Conservation (phyloP, 2,797 vertebrate genomes). For the Erethizon dorsatum region DNA sequence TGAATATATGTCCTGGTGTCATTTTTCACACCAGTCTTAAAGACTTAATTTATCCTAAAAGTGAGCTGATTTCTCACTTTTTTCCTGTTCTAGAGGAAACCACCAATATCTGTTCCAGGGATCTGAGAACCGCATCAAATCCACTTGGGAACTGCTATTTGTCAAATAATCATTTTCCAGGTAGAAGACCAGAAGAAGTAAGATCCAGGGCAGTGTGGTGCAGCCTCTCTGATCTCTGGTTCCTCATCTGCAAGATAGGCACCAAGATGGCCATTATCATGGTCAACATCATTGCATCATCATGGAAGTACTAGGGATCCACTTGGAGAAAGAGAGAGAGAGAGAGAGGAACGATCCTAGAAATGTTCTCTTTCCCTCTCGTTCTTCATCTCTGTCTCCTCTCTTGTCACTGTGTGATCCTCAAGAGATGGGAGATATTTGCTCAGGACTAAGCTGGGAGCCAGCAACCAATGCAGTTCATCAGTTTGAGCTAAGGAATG, state of each 20-base stretch:
- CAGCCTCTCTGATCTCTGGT: not conserved
- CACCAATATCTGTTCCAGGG: conserved; percentile 81
- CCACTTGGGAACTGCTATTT: conserved; percentile 63
- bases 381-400: not conserved
- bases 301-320: not conserved
- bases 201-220: not conserved
- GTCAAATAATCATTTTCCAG: not conserved
- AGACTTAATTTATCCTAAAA: conserved; percentile 74
- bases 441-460: not conserved
- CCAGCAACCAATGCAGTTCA: not conserved
- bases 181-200: not conserved
- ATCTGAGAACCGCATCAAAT: conserved; percentile 77
- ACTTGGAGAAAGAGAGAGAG: not conserved
- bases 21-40: conserved; percentile 80
- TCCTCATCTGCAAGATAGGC: not conserved
- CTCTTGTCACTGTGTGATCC: not conserved
- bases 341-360: not conserved
- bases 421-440: not conserved
- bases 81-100: conserved; percentile 81
- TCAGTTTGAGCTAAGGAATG: not conserved
- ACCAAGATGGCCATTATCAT: not conserved
- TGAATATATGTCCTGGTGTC: conserved; percentile 55
- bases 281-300: not conserved
- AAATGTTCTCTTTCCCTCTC: not conserved
- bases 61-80: conserved; percentile 72